A percentile compares a stretch with the other conserved stretches of the same genome.
Evolutionary conservation across 2,113 vertebrate species (phyloP).

Genomic region (Asarcornis scutulata): DNA sequence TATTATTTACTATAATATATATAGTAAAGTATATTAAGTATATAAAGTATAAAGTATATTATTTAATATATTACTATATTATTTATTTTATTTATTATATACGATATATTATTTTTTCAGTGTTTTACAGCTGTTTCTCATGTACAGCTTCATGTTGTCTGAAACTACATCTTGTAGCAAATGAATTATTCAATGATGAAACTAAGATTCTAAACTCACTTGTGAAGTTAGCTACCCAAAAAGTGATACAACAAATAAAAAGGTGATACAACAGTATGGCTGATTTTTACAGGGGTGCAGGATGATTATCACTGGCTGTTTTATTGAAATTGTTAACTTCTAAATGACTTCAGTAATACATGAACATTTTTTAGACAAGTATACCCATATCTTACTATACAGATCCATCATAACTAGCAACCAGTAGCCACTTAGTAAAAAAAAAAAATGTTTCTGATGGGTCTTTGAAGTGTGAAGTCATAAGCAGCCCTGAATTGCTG

Average conservation of each 20-base stretch:
- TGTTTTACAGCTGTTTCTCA: background rate
- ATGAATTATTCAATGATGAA: background rate
- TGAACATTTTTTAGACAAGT: background rate
- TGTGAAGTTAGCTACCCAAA: background rate
- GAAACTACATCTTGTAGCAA: background rate
- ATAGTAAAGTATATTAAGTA: too few relatives aligned
- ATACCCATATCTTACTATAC: background rate
- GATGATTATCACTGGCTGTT: accelerated
- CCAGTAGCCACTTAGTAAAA: background rate
- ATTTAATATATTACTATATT: too few relatives aligned
- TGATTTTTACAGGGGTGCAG: background rate
- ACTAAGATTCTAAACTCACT: background rate
- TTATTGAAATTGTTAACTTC: background rate
- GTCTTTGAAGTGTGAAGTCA: background rate
- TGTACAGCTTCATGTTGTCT: background rate
- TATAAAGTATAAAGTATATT: too few relatives aligned
- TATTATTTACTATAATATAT: too few relatives aligned
- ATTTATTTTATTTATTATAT: too few relatives aligned
- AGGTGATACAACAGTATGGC: background rate
- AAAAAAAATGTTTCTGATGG: background rate
- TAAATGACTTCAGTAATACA: background rate
- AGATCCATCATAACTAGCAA: background rate
- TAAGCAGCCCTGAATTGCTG: background rate
- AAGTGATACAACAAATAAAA: background rate
- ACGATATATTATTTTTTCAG: background rate